Base-by-base conservation (phyloP, 2,888 invertebrate genomes). In the Zelleria hepariella region DNA sequence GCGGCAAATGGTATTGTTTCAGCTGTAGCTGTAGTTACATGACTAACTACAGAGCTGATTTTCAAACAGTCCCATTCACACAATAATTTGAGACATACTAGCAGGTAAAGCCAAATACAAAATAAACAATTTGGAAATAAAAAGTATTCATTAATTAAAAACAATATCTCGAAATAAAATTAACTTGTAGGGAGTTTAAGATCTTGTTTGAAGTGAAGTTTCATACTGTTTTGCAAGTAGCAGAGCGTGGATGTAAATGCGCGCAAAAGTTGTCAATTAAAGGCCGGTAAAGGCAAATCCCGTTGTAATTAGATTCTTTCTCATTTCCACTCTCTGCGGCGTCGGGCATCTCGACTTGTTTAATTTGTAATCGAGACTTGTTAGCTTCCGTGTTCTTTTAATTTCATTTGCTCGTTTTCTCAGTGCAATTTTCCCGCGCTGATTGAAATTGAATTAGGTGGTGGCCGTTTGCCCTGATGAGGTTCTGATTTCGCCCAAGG, bases 331-430 rank as follows among this genome's bases (percentile, higher is more conserved):
- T 25, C 53, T 51, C 21, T 42, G 42, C 25, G 25, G 55, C 55
- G 55, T 5, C 25, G 53, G n/a, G 24, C 23, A 81, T 81, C 85
- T 80, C 81, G 77, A 69, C 71, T 81, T 80, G 83, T 84, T 85
- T 87, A 85, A 87, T 87, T 87, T 87, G 88, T 85, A 87, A 87
- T 80, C 82, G 86, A 86, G 81, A 82, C 85, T 84, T 83, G 82
- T 86, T 87, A 84, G 80, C 80, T 77, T 76, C 77, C 74, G 75
- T 72, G 74, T 80, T 77, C 76, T 77, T 81, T 80, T 81, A 82
- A 84, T 83, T 82, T 76, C 64, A 80, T 85, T 83, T 76, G 75
- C 76, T 75, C 77, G 70, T 74, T 69, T 68, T 68, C 65, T 68
- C 65, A 62, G 66, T 71, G 68, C 69, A 71, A 76, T 75, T 75